Evolutionary conservation across 2,888 invertebrate species (phyloP), one percentile per base, ranked within the genome.

Genomic region (Drosophila vallismaia): DNA sequence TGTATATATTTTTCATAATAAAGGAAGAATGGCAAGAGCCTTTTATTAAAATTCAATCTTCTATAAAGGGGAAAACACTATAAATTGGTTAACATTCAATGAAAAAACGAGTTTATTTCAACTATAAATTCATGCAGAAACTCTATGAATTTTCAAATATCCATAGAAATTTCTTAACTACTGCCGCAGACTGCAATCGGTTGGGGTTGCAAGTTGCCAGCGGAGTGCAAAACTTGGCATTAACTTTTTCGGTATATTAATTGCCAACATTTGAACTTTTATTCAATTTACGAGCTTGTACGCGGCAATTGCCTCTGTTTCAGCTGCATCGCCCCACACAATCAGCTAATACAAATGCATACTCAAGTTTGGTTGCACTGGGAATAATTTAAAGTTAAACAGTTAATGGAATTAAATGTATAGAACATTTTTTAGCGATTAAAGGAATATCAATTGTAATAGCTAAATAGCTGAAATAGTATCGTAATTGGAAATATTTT

Each of bases 181-280:
- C 29, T 14, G 45, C 55, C 10, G 9, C n/a, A 58, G 60, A 60
- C 66, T 71, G 74, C 72, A 79, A 58, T 69, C 71, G 57, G 64
- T 79, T 76, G 48, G 42, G 52, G 55, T 19, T 19, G 19, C 19
- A 19, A 19, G 19, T 19, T 31, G 48, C 42, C 26, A 51, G 8
- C 40, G 26, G 14, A 42, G 62, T 40, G 62, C 38, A 60, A 46
- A 46, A 33, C 56, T 49, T 59, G 71, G 74, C 67, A 86, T 90
- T 88, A 89, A 89, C 88, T 85, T 87, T 88, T 89, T 84, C 78
- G 88, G 87, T 89, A 82, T 90, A 89, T 89, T 89, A 89, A 90
- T 89, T 89, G 90, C 89, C 80, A 85, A 85, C 89, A 89, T 89
- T 90, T 89, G 90, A 89, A 90, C 89, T 90, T 89, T 89, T 88